Evolutionary conservation across 2,113 vertebrate species (phyloP).

Genomic region (Thunnus thynnus): DNA sequence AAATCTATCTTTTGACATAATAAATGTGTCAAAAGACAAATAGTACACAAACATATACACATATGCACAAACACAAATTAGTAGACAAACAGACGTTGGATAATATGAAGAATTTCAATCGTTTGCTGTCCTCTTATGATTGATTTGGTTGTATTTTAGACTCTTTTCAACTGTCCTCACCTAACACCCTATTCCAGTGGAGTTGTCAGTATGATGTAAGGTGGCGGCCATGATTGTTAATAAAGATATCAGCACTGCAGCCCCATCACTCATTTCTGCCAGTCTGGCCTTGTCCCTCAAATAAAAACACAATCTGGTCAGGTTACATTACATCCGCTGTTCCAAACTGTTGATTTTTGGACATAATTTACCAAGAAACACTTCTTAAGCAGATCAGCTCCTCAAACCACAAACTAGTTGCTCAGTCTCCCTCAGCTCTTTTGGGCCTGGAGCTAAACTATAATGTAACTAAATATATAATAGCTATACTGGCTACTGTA

Average conservation of each 20-base stretch:
- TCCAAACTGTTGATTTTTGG: background rate
- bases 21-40: background rate
- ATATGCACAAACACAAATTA: background rate
- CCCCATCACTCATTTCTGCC: constrained; percentile 44
- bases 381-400: background rate
- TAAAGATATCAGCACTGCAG: constrained; percentile 47
- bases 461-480: background rate
- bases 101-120: background rate
- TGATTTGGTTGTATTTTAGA: constrained; percentile 22
- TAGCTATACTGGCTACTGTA: background rate
- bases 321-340: constrained; percentile 16
- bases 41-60: background rate
- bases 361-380: background rate
- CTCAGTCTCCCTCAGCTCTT: background rate
- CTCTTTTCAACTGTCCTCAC: constrained; percentile 31
- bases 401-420: constrained; percentile 12
- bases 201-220: constrained; percentile 56
- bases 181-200: constrained; percentile 9
- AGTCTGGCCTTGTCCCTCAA: constrained; percentile 39
- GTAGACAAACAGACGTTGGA: background rate
- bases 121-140: background rate
- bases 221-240: constrained; percentile 42
- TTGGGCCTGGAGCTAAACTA: background rate
- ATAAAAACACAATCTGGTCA: constrained; percentile 28
- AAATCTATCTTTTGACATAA: too few relatives aligned